Base-by-base conservation (phyloP, 2,113 vertebrate genomes). In the Vulpes lagopus region DNA sequence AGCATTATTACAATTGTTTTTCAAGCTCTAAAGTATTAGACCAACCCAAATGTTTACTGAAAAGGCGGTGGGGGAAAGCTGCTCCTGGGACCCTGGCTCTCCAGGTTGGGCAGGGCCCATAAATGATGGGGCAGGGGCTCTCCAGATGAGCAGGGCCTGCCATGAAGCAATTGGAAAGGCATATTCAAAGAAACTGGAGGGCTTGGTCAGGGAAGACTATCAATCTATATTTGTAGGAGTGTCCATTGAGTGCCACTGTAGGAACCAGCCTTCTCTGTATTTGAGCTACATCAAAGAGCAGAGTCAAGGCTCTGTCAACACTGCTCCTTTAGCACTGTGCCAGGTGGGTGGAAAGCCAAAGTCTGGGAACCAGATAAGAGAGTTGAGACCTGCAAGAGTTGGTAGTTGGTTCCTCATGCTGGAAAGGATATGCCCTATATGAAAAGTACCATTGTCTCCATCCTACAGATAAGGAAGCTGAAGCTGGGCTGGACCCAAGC, bases 261-360 rank as follows among this genome's bases (percentile, higher is more conserved):
- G 76, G 55, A 57, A 55, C 16, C 27, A 43, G 74, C 20, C 51
- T 86, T 25, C 49, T 91, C 78, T 4, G 15, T 62, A 25, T 15
- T 79, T 38, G 59, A 22, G 14, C 38, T 60, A 0, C 23, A 10
- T 30, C 65, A 30, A 5, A 11, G 17, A 60, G 32, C 25, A 14
- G 25, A 82, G 32, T 53, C 16, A 7, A 43, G 32, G n/a, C 16
- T 73, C 65, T 17, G 19, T 16, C 19, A 51, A 32, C 3, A 11
- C 27, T 11, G n/a, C 35, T 1, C 10, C 59, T 81, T 22, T 10
- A 51, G 51, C 43, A 35, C 0, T 0, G 80, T 2, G 3, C 35
- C 78, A 27, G 51, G 14, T 8, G 0, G 1, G 23, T 25, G 55
- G 23, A 15, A 22, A 76, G 67, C 57, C 89, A 60, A 57, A 53